phyloP scores from a whole-genome alignment of 2,113 vertebrate species.

The Burhinus oedicnemus region DNA sequence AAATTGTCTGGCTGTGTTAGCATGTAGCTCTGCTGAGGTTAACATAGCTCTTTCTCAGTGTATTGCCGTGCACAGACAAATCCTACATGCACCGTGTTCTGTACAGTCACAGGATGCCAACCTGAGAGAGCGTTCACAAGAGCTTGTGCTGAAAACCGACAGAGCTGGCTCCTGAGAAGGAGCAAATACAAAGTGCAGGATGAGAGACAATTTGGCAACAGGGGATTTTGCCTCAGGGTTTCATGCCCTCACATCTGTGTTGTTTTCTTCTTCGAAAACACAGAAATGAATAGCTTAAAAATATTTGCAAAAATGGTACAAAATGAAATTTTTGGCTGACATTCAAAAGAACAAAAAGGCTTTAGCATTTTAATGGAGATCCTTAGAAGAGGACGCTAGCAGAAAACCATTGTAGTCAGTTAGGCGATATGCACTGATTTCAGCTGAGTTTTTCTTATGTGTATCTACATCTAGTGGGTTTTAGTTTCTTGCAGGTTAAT shows the following conservation, averaged over 20 bases:
- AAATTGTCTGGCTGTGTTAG: background rate
- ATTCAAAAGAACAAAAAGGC: background rate
- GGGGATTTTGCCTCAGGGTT: background rate
- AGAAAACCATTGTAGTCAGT: background rate
- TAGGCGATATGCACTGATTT: background rate
- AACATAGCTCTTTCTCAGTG: background rate
- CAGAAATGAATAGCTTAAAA: background rate
- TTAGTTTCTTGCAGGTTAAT: background rate
- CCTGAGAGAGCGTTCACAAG: background rate
- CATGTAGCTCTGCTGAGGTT: background rate
- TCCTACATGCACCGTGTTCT: background rate
- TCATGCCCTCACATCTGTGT: background rate
- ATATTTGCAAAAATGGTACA: background rate
- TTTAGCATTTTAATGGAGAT: background rate
- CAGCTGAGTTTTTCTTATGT: background rate
- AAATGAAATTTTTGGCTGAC: background rate
- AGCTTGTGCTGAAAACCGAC: background rate
- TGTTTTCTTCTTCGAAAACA: background rate
- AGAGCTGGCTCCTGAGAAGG: background rate
- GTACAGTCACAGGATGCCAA: accelerated
- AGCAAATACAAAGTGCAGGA: background rate
- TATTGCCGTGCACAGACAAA: background rate
- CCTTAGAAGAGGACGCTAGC: background rate
- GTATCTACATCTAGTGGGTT: background rate
- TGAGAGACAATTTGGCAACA: background rate